These are phyloP conservation scores for Coranthus polyacanthus DNA, from an alignment of 2,797 vertebrate genomes.

Conservation along the genomic window DNA sequence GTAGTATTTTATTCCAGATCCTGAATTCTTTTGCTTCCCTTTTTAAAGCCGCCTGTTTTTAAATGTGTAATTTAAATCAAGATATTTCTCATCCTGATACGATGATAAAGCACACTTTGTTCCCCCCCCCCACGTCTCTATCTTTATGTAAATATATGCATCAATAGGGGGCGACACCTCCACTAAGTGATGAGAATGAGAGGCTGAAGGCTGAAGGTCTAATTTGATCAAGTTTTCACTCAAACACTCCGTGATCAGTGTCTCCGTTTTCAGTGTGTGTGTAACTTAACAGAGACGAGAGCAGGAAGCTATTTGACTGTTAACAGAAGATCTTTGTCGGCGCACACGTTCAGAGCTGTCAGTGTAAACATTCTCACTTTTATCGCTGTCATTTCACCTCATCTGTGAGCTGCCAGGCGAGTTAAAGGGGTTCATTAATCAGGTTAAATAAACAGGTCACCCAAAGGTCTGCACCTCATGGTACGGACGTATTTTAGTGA, in stretches of 20 bases:
- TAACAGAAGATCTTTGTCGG: neutral
- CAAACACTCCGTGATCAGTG: neutral
- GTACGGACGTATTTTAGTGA: neutral
- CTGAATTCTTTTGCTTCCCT: slow-evolving; percentile 52
- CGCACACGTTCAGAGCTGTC: neutral
- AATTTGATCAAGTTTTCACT: slow-evolving; percentile 22
- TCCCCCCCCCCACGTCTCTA: slow-evolving; percentile 72
- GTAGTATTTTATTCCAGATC: slow-evolving; percentile 75
- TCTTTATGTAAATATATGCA: slow-evolving; percentile 82
- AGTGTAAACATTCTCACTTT: no score
- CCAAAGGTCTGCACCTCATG: neutral
- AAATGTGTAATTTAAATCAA: slow-evolving; percentile 84
- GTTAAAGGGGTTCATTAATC: no score
- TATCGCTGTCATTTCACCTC: no score
- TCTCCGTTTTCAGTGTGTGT: neutral
- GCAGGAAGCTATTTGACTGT: neutral
- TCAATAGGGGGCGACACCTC: slow-evolving; percentile 49
- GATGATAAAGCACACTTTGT: slow-evolving; percentile 81
- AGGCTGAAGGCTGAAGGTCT: slow-evolving; percentile 10
- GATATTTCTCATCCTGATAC: slow-evolving; percentile 76
- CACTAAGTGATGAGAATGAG: slow-evolving; percentile 23
- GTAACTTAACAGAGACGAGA: neutral
- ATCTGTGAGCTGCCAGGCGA: no score
- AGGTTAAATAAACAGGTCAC: no score
- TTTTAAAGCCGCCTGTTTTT: slow-evolving; percentile 75